Percentiles rank a stretch among this genome's conserved stretches.
phyloP scores from a whole-genome alignment of 2,888 invertebrate species.

The Lasioglossum villosulum region DNA sequence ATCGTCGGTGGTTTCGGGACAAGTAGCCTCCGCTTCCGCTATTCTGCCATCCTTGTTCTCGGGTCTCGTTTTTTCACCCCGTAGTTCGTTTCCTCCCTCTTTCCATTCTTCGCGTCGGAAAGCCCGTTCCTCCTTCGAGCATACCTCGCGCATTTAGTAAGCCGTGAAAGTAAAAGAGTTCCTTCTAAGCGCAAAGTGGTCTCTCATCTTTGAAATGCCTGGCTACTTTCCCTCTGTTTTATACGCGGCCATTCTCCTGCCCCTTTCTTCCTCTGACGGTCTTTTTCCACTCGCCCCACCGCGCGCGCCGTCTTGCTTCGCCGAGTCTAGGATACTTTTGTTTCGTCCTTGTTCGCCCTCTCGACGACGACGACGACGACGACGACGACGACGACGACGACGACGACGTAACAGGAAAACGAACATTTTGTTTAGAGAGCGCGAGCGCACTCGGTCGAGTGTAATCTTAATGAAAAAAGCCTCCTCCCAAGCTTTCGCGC shows the following conservation, averaged over 20 bases:
- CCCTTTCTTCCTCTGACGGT: constrained; percentile 31
- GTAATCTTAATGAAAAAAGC: constrained; percentile 65
- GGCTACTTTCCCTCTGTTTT: constrained; percentile 55
- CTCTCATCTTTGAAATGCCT: constrained; percentile 70
- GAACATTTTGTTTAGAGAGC: constrained; percentile 64
- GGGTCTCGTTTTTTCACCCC: neutral
- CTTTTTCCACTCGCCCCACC: neutral
- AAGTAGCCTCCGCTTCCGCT: constrained; percentile 23
- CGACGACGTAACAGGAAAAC: constrained; percentile 56
- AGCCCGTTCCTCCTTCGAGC: constrained; percentile 34
- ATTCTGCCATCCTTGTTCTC: constrained; percentile 19
- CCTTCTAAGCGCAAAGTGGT: constrained; percentile 67
- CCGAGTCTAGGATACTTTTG: neutral
- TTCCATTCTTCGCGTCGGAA: constrained; percentile 23
- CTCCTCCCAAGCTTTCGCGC: constrained; percentile 25
- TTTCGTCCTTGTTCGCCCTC: neutral
- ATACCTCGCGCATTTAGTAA: constrained; percentile 61
- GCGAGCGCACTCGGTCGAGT: constrained; percentile 45
- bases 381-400: neutral
- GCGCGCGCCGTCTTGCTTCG: constrained; percentile 5
- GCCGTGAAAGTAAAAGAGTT: constrained; percentile 63
- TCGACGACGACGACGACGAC: neutral
- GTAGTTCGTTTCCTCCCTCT: neutral
- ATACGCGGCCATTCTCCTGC: constrained; percentile 36
- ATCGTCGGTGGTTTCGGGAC: constrained; percentile 37